These are phyloP conservation scores for Chydorus sphaericus DNA, from an alignment of 2,888 invertebrate genomes.

Conservation along the genomic window DNA sequence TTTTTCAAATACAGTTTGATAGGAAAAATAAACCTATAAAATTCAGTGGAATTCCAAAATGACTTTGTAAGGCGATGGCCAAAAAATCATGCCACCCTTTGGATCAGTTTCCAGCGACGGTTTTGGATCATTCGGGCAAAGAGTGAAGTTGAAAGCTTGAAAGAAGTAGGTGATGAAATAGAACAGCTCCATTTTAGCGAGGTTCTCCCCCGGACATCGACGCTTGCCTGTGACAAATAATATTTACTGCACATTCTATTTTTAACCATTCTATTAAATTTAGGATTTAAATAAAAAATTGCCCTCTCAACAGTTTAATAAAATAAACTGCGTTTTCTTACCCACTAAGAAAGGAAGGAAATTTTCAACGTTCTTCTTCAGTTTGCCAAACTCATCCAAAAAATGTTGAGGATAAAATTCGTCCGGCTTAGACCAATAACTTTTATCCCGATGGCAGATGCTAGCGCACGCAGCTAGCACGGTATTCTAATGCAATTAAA, in stretches of 20 bases:
- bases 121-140: neutral
- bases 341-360: conserved; percentile 4
- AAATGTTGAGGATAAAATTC: conserved; percentile 12
- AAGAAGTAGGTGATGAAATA: too few relatives aligned
- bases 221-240: conserved; percentile 2
- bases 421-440: conserved; percentile 8
- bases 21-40: too few relatives aligned
- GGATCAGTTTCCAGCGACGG: neutral
- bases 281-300: too few relatives aligned
- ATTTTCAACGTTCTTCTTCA: neutral
- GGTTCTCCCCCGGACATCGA: too few relatives aligned
- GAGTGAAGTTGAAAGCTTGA: neutral
- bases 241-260: too few relatives aligned
- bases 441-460: neutral
- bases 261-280: too few relatives aligned
- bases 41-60: neutral
- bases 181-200: too few relatives aligned
- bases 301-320: too few relatives aligned
- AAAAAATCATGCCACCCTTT: neutral
- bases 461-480: neutral
- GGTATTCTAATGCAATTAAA: neutral
- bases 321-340: too few relatives aligned
- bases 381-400: neutral
- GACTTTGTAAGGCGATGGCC: conserved; percentile 10
- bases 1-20: too few relatives aligned